Base-by-base conservation (phyloP, 2,888 invertebrate genomes). In the Stegana nigrithorax region DNA sequence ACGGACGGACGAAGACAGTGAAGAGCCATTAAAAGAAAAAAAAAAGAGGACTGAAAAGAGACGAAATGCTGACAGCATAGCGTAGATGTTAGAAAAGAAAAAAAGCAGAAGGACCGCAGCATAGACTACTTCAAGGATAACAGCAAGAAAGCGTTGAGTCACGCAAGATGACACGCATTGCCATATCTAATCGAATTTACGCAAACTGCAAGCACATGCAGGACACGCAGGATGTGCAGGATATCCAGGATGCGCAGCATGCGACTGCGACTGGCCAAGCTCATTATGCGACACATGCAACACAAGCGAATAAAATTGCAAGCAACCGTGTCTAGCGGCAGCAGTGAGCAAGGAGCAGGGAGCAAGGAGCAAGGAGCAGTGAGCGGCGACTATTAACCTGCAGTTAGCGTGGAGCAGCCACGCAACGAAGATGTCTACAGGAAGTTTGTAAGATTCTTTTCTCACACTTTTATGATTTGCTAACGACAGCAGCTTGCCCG, bases 111-210 rank as follows among this genome's bases (percentile, higher is more conserved):
- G 17, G 42, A 3, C n/a, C n/a, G 14, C 8, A n/a, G n/a, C n/a
- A n/a, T n/a, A n/a, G n/a, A n/a, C 17, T 39, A 39, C n/a, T 39
- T n/a, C 17, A 50, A 50, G 50, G 17, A 26, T 7, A 21, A 2
- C 14, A 14, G 45, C 17, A 3, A 25, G 47, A 50, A 50, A 50
- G 47, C 47, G 23, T 50, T 21, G 32, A 29, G 32, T 55, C 53
- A 55, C 32, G 53, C 53, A 55, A 55, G 36, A 36, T 36, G 53
- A 55, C 53, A 55, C 53, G 53, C 53, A 36, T 21, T 36, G 32
- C 53, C 53, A 32, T 55, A 55, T 55, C 53, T 55, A 55, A 55
- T 55, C 53, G 53, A 55, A 55, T 55, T 55, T 55, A 36, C 53
- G 32, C 53, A 32, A 27, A 32, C 32, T 55, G 53, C 53, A 55